Base-by-base conservation (phyloP, 2,888 invertebrate species). In the Nycteola revayana region DNA sequence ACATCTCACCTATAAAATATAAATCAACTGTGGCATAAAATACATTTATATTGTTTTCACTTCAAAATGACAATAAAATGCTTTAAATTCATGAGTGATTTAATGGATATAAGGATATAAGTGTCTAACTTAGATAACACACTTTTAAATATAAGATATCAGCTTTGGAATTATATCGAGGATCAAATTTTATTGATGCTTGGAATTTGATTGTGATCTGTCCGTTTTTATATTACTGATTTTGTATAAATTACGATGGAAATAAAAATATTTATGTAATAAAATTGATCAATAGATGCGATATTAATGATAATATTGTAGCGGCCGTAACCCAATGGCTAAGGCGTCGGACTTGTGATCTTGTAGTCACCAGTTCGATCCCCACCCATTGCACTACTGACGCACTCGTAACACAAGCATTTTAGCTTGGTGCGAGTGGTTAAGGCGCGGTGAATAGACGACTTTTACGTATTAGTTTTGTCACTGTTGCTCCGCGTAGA, bases 31-130 rank as follows among this genome's bases (percentile, higher is more conserved):
- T 69, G 79, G 77, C 84, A 79, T 79, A 85, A 85, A 87, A 82
- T 72, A 85, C 80, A 81, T 84, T 84, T 83, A 82, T 85, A 85
- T 86, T 85, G 86, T 87, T 88, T 87, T 84, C 84, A 80, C 81
- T 81, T 70, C 60, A 72, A 79, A 78, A 79, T 80, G 76, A 82
- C 81, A 77, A 79, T 85, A 84, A 86, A 86, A 84, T 75, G 66
- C 64, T 83, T 80, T 76, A 79, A 83, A 85, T 81, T 79, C 83
- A 83, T 84, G 79, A 76, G 66, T 81, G 78, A 84, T 82, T 85
- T 85, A 83, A 85, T 76, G 69, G 66, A 60, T 71, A 67, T 62
- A 60, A 58, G 63, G 67, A 70, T 68, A 71, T 69, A 71, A 73
- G 63, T 63, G 59, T 54, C 61, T 56, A 69, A 68, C 62, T 67